Evolutionary conservation across 30 jellyfish, hydroid and myxozoan species (phyloP), one percentile per base, ranked within the genome.

Genomic region (Morbakka virulenta): DNA sequence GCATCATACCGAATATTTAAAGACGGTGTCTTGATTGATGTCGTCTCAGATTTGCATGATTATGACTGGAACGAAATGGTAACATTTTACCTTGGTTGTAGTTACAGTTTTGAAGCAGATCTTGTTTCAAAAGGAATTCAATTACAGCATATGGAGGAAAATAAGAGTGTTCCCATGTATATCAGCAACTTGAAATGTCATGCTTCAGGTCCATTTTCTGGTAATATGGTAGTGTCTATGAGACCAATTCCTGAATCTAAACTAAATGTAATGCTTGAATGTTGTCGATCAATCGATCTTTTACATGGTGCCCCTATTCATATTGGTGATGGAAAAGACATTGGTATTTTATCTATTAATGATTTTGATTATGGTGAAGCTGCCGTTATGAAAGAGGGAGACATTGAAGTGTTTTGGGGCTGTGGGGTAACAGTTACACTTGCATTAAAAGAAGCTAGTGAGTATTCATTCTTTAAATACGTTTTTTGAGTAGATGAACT

Each of bases 231-330:
- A 6, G 95, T 82, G 17, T 83, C 98, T 33, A 77, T 91, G 96
- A 69, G 98, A 0, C 86, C 91, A 0, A 50, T 91, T 25, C 86
- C 90, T 22, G 71, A 76, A 67, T 21, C 25, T 22, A 12, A 67
- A 50, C 67, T 91, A 24, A 77, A 72, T 14, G 78, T 32, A 27
- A 63, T 87, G 62, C 95, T 91, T 9, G 77, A 80, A 35, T 76
- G 34, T 25, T 68, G 83, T 0, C 34, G 53, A 30, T 87, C 79
- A 20, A 20, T 74, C 79, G 96, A 84, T 67, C 84, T 32, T 91
- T 72, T 84, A 12, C 98, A 91, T 77, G 98, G 98, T 17, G 98
- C 96, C 14, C 98, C 98, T 1, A 64, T 91, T 78, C 98, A 91
- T 62, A 84, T 91, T 65, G 98, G 98, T 34, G 49, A 85, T 26